phyloP scores from a whole-genome alignment of 2,888 invertebrate species.

The Eupithecia insigniata region DNA sequence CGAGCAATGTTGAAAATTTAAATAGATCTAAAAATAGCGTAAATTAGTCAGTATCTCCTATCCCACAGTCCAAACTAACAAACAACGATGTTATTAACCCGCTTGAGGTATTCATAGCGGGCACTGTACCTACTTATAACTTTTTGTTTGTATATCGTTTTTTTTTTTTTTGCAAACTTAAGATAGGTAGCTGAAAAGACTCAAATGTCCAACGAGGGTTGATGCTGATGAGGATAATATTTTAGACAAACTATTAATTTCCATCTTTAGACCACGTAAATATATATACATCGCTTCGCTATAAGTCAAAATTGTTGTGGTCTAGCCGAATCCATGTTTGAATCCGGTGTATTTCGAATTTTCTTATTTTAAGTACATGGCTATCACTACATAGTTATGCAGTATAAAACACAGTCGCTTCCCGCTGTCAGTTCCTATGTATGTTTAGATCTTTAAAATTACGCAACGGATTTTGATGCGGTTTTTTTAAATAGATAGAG shows the following conservation, averaged over 20 bases:
- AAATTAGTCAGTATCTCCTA: not conserved
- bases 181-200: not conserved
- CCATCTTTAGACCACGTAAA: too few relatives aligned
- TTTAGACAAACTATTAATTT: not conserved
- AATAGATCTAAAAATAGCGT: constrained; percentile 9
- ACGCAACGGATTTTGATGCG: too few relatives aligned
- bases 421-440: too few relatives aligned
- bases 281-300: too few relatives aligned
- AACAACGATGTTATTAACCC: not conserved
- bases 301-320: too few relatives aligned
- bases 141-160: not conserved
- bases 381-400: too few relatives aligned
- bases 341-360: not conserved
- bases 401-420: too few relatives aligned
- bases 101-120: not conserved
- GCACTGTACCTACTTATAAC: not conserved
- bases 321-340: not conserved
- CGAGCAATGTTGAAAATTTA: constrained; percentile 2
- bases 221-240: not conserved
- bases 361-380: too few relatives aligned
- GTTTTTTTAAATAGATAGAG: too few relatives aligned
- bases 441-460: too few relatives aligned
- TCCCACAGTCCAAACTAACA: not conserved
- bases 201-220: not conserved
- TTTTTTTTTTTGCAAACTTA: not conserved